These are phyloP conservation scores for Lasioglossum vierecki DNA, from an alignment of 2,888 invertebrate species.

Conservation along the genomic window DNA sequence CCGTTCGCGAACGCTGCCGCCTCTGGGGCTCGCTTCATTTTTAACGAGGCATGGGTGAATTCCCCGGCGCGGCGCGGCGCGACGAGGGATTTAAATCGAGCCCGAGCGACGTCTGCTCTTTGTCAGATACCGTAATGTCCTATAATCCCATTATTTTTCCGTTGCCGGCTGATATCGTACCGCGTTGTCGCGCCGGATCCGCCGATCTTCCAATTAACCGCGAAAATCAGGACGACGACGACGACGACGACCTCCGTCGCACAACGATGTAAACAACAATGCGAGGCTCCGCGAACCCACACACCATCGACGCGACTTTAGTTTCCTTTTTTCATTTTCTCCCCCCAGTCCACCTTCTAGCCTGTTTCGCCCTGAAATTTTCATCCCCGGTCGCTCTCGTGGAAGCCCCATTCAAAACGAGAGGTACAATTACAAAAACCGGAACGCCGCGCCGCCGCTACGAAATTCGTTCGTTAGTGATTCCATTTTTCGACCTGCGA, in stretches of 20 bases:
- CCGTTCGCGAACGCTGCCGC: constrained; percentile 25
- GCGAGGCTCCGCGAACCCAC: background rate
- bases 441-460: background rate
- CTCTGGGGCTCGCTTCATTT: constrained; percentile 48
- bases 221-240: constrained; percentile 1
- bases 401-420: background rate
- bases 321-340: background rate
- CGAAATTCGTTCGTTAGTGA: background rate
- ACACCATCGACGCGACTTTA: background rate
- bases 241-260: background rate
- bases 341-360: background rate
- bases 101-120: constrained; percentile 54
- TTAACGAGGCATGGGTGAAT: constrained; percentile 45
- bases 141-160: constrained; percentile 56
- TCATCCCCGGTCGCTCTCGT: background rate
- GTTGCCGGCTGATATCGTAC: background rate
- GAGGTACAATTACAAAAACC: background rate
- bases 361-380: background rate
- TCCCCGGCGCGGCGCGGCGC: constrained; percentile 12
- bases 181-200: background rate
- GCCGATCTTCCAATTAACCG: constrained; percentile 37
- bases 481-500: background rate
- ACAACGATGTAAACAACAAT: background rate
- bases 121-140: constrained; percentile 60
- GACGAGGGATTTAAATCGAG: constrained; percentile 59